Base-by-base conservation (phyloP, 2,797 vertebrate genomes). In the Lycodopsis pacificus region DNA sequence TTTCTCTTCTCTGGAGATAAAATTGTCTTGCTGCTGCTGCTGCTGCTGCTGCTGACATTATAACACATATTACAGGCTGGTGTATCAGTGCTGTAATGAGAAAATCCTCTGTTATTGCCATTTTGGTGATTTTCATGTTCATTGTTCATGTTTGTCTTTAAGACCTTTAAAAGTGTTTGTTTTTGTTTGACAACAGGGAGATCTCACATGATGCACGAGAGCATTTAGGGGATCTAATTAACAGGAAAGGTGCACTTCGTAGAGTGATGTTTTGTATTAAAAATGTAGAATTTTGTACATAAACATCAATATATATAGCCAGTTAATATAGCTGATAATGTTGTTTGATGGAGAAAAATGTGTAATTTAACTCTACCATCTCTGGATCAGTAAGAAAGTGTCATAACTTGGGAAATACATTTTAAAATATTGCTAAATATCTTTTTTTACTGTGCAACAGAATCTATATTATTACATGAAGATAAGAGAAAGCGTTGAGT, bases 21-120 rank as follows among this genome's bases (percentile, higher is more conserved):
- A 84, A 86, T 80, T 78, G 86, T 84, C 79, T 83, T 57, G 51
- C 69, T 74, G 85, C 80, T 86, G 76, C 58, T 70, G 76, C 51
- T n/a, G 79, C 77, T 71, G 70, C 73, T 69, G 76, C 58, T 70
- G 76, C 51, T 71, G 59, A 77, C 65, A 51, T 71, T 64, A 76
- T 76, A 70, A 78, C 81, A 79, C 30, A 67, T 36, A 58, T 71
- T 57, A 67, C 65, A 74, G 71, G 36, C 8, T 4, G 51, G 4
- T 54, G 30, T 22, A 22, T 65, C 44, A 30, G 15, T 13, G n/a
- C 22, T 76, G 44, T 51, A 58, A 67, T 64, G 44, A 83, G 54
- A 61, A 61, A 77, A 78, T 10, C 13, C 3, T 42, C 59, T 32
- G 54, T 64, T 61, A 42, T 15, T 44, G 13, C 51, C 10, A 30